phyloP scores from a whole-genome alignment of 2,113 vertebrate genomes.

The Drymodes brunneopygia region DNA sequence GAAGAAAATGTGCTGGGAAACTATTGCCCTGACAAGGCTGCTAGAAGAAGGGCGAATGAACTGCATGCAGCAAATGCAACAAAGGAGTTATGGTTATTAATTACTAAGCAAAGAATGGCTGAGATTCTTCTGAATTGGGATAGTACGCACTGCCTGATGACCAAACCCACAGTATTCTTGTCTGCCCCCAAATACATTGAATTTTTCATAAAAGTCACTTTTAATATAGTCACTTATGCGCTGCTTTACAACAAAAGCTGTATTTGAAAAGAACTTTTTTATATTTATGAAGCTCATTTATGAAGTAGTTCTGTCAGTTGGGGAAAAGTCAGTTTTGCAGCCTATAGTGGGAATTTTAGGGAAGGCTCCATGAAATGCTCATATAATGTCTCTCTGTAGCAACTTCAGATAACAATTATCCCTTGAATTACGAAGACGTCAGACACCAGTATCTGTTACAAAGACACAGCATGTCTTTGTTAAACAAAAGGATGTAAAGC shows the following conservation, averaged over 20 bases:
- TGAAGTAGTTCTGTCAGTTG: background rate
- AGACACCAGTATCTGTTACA: background rate
- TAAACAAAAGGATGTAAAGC: background rate
- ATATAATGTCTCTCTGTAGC: background rate
- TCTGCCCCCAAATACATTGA: rapidly evolving
- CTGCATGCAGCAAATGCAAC: background rate
- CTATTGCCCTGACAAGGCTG: rapidly evolving
- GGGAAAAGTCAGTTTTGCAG: background rate
- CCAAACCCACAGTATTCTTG: background rate
- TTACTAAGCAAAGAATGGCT: background rate
- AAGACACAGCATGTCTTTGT: background rate
- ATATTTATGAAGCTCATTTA: background rate
- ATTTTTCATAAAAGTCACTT: background rate
- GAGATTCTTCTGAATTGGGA: background rate
- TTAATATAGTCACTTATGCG: background rate
- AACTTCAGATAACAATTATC: background rate
- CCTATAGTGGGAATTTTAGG: background rate
- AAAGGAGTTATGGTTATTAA: background rate
- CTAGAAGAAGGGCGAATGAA: background rate
- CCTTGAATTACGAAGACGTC: background rate
- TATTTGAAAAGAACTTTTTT: background rate
- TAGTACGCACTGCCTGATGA: background rate
- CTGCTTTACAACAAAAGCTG: background rate
- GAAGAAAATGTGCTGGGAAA: background rate
- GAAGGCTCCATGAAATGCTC: background rate